Base-by-base conservation (phyloP, 2,797 vertebrate genomes). In the Mormyrops attenuatus region DNA sequence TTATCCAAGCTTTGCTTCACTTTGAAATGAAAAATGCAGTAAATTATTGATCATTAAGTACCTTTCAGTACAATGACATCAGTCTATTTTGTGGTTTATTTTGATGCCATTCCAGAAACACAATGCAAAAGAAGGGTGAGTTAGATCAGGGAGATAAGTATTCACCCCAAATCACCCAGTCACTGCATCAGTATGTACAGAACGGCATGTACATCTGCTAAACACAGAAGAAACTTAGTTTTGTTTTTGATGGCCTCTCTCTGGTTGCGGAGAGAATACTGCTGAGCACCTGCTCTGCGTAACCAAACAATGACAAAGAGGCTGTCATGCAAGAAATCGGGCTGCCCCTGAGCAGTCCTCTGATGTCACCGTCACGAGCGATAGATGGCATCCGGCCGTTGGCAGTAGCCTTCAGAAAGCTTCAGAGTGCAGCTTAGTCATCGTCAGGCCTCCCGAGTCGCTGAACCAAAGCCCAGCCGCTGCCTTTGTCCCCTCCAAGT, bases 401-500 rank as follows among this genome's bases (percentile, higher is more conserved):
- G 55, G 57, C 41, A 88, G 34, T 22, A 60, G 49, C 22, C 69
- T 87, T 73, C 63, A 73, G 82, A 89, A 44, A 47, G 38, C 63
- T 47, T 69, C 60, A 57, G 34, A 44, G 47, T 22, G 38, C 15
- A n/a, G 38, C 30, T 88, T 66, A 69, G 34, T 88, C 38, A 69
- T n/a, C 22, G 57, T 49, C 53, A 41, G 49, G 50, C 13, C 17
- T 41, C 22, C 85, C n/a, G 50, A 57, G 52, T 38, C 13, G 50
- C 52, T 20, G 50, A 55, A 60, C 26, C 3, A 5, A 87, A 87
- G 22, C 44, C 63, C 63, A 34, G 30, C 63, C 0, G 1, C 88
- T 44, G 4, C 89, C 52, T 3, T 69, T 60, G 57, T 34, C 73
- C 86, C 77, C 87, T 80, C 90, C 88, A 63, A 85, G 85, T 57